phyloP scores from a whole-genome alignment of 1,140 invertebrate species.

The Zelostemma sp. region DNA sequence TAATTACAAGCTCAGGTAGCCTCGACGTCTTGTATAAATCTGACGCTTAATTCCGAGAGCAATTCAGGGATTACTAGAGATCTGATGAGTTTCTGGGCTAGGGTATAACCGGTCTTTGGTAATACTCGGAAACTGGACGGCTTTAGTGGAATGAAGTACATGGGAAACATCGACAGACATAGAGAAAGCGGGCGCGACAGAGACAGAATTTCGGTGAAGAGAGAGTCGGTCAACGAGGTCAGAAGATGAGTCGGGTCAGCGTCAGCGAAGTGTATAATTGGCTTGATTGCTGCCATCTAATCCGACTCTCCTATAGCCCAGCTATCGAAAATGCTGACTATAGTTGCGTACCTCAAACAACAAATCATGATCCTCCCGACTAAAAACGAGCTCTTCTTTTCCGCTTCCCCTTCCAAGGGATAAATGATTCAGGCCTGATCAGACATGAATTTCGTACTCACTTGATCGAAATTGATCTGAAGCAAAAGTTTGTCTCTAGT shows the following conservation, averaged over 20 bases:
- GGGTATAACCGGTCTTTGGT: slow-evolving; percentile 53
- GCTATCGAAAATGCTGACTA: slow-evolving; percentile 51
- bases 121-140: slow-evolving; percentile 54
- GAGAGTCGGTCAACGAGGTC: slow-evolving; percentile 48
- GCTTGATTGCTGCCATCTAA: slow-evolving; percentile 69
- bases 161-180: slow-evolving; percentile 43
- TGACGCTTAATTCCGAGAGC: slow-evolving; percentile 59
- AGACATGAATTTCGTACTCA: no score
- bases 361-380: slow-evolving; percentile 24
- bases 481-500: no score
- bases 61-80: slow-evolving; percentile 66
- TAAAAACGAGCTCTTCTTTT: no score
- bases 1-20: slow-evolving; percentile 15
- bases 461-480: no score
- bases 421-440: no score
- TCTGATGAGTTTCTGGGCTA: slow-evolving; percentile 65
- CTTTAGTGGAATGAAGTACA: slow-evolving; percentile 58
- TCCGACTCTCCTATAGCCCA: slow-evolving; percentile 59
- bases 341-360: slow-evolving; percentile 33
- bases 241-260: slow-evolving; percentile 61
- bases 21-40: slow-evolving; percentile 47
- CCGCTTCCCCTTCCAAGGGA: no score
- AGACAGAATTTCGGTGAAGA: slow-evolving; percentile 46
- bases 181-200: slow-evolving; percentile 33
- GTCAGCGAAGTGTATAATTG: slow-evolving; percentile 70